Base-by-base conservation (phyloP, 1,140 invertebrate species). In the Rhysida immarginata region DNA sequence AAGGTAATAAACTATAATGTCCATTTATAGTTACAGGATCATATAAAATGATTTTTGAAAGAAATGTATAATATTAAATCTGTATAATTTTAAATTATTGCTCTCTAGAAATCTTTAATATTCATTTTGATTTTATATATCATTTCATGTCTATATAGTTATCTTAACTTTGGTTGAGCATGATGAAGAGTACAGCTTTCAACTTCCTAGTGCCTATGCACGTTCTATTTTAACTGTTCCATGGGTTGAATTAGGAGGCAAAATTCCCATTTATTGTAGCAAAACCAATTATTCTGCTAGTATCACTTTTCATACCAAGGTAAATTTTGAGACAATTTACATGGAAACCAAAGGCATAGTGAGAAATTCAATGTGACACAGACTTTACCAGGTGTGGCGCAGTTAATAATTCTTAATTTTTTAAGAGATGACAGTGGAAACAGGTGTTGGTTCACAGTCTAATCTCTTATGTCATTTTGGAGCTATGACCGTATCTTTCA, bases 241-340 rank as follows among this genome's bases (percentile, higher is more conserved):
- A 0, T 75, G 71, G 71, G 66, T 73, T 23, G 73, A 75, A 58
- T 62, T 75, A 21, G 72, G 73, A 26, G 73, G 74, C 57, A 73
- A 71, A 54, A 62, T 72, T 21, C 57, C 57, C 20, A 66, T 75
- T 24, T 62, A 56, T 2, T 74, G 72, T 60, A 58, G 62, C 29
- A 66, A 72, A 57, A 71, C 70, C 1, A 65, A 65, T 26, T 68
- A 64, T 43, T 57, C 63, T n/a, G 66, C 74, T 50, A 50, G 65
- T 48, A 63, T 75, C 48, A 64, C 67, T 50, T 76, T 76, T 63
- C 74, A 75, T 57, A 74, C 73, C 21, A 75, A 75, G 68, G 74
- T 74, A 60, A 54, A 57, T 56, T 23, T 42, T 41, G 51, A 20
- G 54, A n/a, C 1, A 52, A n/a, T n/a, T n/a, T n/a, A n/a, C n/a